Evolutionary conservation across 2,797 vertebrate genomes (phyloP).

Genomic region (Pseudochirops corinnae): DNA sequence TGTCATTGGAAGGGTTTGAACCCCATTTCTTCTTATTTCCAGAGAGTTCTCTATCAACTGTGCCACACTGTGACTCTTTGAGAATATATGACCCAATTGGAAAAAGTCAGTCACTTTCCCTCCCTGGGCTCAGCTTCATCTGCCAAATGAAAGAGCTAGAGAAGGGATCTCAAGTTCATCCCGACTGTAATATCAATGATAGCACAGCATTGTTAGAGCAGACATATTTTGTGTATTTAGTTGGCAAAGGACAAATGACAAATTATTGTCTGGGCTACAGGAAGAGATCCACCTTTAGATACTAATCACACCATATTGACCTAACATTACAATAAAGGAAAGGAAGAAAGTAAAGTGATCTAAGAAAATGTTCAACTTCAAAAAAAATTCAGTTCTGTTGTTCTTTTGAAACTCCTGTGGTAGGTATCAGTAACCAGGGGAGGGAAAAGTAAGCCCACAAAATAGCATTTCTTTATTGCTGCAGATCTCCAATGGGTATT

Average conservation of each 20-base stretch:
- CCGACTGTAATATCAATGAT: not conserved
- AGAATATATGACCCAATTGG: not conserved
- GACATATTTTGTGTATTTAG: not conserved
- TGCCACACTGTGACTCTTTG: not conserved
- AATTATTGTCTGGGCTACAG: not conserved
- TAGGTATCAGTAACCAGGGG: not conserved
- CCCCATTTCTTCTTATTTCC: not conserved
- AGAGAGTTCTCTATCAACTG: not conserved
- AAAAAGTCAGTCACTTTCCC: not conserved
- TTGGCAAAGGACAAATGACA: not conserved
- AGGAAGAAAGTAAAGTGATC: not conserved
- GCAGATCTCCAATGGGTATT: not conserved
- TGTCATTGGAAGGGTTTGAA: not conserved
- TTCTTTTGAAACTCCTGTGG: not conserved
- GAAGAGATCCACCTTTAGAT: not conserved
- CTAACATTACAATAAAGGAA: not conserved
- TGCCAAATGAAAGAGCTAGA: not conserved
- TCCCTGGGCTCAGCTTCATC: not conserved
- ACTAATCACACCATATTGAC: not conserved
- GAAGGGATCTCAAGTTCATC: not conserved
- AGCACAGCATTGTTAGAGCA: not conserved
- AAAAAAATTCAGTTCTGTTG: not conserved
- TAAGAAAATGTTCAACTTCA: not conserved
- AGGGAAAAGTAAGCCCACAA: not conserved
- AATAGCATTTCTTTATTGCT: not conserved